Conservation (phyloP, 2,888 invertebrate species). For the Drosophila anomelani region DNA sequence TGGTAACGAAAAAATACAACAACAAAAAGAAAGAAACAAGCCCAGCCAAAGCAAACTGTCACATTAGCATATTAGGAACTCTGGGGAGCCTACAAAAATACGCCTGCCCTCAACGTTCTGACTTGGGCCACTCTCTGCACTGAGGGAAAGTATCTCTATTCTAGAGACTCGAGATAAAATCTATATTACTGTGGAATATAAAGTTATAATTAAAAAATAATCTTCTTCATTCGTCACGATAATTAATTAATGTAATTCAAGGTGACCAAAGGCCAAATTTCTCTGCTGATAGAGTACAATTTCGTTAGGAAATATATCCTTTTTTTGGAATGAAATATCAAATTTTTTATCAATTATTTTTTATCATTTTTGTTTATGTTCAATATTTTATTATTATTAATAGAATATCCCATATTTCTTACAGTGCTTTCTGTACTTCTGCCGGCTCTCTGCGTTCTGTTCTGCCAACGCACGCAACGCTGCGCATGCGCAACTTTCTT, state of each 20-base stretch:
- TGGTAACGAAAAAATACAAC: constrained; percentile 5
- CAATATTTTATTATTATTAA: too few species aligned
- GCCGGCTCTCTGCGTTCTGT: constrained; percentile 53
- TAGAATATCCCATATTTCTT: not conserved
- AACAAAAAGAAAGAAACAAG: constrained; percentile 18
- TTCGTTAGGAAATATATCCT: too few species aligned
- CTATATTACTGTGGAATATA: not conserved
- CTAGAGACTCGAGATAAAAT: not conserved
- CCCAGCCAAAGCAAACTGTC: constrained; percentile 71
- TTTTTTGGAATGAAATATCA: too few species aligned
- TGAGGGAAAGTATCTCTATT: not conserved
- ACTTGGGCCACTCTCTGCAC: constrained; percentile 45
- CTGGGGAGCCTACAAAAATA: constrained; percentile 57
- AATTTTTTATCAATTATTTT: too few species aligned
- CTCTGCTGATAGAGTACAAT: too few species aligned
- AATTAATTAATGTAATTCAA: not conserved
- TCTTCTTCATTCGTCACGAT: rapidly evolving
- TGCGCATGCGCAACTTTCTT: constrained; percentile 70
- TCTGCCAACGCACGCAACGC: constrained; percentile 40
- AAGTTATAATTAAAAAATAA: not conserved
- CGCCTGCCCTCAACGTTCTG: constrained; percentile 41
- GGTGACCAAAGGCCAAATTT: too few species aligned
- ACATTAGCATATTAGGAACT: constrained; percentile 79
- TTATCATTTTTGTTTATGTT: too few species aligned
- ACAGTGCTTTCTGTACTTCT: constrained; percentile 5